Conservation (phyloP, 2,888 invertebrate species). For the Linyphia triangularis region DNA sequence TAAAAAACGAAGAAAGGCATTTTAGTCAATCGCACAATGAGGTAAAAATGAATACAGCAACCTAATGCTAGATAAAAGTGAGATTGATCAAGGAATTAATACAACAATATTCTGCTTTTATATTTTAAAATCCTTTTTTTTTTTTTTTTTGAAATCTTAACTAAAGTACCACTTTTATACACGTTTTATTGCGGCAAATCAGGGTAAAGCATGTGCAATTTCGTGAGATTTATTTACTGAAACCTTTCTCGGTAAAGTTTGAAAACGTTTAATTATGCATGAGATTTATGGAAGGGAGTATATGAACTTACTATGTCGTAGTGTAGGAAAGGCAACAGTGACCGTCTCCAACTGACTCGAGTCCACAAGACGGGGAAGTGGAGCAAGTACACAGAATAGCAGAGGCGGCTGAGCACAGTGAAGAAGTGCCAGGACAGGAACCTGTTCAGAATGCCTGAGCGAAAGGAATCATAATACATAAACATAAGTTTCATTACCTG, state of each 20-base stretch:
- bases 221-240: background rate
- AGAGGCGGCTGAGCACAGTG: conserved; percentile 44
- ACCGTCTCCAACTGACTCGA: conserved; percentile 64
- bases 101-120: too few species aligned
- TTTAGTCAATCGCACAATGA: too few species aligned
- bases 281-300: background rate
- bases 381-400: conserved; percentile 62
- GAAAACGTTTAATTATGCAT: background rate
- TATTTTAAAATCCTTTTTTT: too few species aligned
- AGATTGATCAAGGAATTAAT: too few species aligned
- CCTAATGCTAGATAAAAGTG: too few species aligned
- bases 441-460: conserved; percentile 49
- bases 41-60: too few species aligned
- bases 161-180: too few species aligned
- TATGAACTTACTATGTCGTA: conserved; percentile 66
- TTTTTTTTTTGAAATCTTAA: too few species aligned
- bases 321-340: conserved; percentile 60
- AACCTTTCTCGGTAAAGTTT: background rate
- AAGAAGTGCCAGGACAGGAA: conserved; percentile 67
- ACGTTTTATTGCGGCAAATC: too few species aligned
- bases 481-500: too few species aligned
- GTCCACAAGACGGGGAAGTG: conserved; percentile 71
- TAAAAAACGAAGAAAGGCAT: conserved; percentile 1
- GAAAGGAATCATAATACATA: too few species aligned
- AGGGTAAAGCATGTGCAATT: too few species aligned